Evolutionary conservation across 1,140 invertebrate species (phyloP), one percentile per base, ranked within the genome.

Genomic region (Brachionus paranguensis): DNA sequence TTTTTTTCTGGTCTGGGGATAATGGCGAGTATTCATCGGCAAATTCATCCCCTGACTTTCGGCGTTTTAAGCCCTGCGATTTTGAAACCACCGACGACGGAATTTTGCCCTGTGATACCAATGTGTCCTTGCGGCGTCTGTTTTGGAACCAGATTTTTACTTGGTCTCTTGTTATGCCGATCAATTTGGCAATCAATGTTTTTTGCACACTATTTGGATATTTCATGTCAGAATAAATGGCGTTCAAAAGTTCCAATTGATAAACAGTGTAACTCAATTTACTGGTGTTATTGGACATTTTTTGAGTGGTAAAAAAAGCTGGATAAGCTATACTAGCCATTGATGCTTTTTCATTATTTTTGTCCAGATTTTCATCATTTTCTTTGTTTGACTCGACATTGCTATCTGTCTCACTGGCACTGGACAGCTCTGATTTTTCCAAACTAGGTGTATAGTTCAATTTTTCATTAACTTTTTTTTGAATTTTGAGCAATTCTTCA

Each of bases 121-220:
- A 78, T 41, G 60, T 65, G n/a, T 74, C 83, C 27, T 84, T 84
- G 17, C 83, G 68, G 11, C 83, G 27, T 60, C 68, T 37, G 53
- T 84, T 84, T 78, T 84, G 83, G 55, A 84, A 84, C 83, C 85
- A 83, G 14, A 89, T 88, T 86, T 89, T 89, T n/a, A 89, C 88
- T 78, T 89, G 88, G 64, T 89, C 87, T 17, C 88, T 85, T 10
- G 87, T 88, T 41, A 89, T 89, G 5, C 88, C 88, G 1, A 89
- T 86, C 2, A 87, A 84, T 84, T 88, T 88, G 14, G 88, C 88
- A 50, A 89, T 88, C 29, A 89, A 86, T 24, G 87, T 87, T 86
- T 89, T 89, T 85, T 89, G 88, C 12, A 87, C 87, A 20, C 86
- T 87, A 86, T 89, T 89, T n/a, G 88, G 88, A 78, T 89, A 89